Conservation (phyloP, 2,888 invertebrate genomes). For the Koerneria pararmatus region DNA sequence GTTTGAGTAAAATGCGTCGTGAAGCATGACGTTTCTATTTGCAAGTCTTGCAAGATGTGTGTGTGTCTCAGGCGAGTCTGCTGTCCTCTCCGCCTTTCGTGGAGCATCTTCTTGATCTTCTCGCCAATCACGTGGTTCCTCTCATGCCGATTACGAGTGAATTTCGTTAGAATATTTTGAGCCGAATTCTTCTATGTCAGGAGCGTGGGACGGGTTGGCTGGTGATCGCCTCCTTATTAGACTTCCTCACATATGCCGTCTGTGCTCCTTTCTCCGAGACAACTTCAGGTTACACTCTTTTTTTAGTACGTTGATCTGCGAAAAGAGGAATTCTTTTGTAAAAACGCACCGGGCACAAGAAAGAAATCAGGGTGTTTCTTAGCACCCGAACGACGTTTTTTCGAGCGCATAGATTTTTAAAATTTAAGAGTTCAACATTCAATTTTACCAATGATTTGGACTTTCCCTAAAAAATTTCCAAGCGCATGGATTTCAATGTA, state of each 20-base stretch:
- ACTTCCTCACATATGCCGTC: conserved; percentile 91
- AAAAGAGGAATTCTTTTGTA: too few relatives aligned
- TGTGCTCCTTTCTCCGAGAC: conserved; percentile 99
- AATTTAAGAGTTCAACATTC: too few relatives aligned
- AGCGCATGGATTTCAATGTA: too few relatives aligned
- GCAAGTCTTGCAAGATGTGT: background rate
- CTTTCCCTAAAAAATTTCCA: too few relatives aligned
- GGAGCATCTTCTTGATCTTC: conserved; percentile 87
- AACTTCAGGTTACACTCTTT: conserved; percentile 89
- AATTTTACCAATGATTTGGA: too few relatives aligned
- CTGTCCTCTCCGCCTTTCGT: conserved; percentile 85
- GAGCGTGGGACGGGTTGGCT: conserved; percentile 87
- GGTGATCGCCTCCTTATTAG: conserved; percentile 93
- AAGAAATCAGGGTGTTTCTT: too few relatives aligned
- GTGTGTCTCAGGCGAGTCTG: conserved; percentile 63
- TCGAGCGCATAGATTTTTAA: too few relatives aligned
- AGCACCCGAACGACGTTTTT: too few relatives aligned
- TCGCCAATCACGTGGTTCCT: conserved; percentile 88
- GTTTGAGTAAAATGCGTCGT: too few relatives aligned
- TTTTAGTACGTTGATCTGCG: too few relatives aligned
- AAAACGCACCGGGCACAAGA: too few relatives aligned
- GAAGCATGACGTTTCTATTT: background rate
- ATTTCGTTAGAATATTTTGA: background rate
- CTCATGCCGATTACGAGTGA: too few relatives aligned
- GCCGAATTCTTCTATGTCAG: conserved; percentile 64